Evolutionary conservation across 2,888 invertebrate genomes (phyloP), one percentile per base, ranked within the genome.

Genomic region (Erebia ligea): DNA sequence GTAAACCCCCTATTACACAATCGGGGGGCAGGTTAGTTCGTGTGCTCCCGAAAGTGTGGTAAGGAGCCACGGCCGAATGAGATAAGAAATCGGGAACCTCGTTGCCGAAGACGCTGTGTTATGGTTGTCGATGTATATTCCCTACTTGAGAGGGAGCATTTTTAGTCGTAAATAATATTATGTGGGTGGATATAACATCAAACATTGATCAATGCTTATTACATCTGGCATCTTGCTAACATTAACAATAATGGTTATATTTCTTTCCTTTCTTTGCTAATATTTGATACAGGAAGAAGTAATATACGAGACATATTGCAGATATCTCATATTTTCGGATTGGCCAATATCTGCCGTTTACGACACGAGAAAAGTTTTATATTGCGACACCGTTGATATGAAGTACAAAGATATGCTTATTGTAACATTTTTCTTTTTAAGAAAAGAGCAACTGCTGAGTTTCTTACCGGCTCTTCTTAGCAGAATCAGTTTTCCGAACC

Each of bases 351-450:
- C 76, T 68, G 73, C 71, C 74, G 72, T 76, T 77, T 79, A 75
- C 74, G 73, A 73, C 74, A 71, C 40, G 72, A 71, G 73, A 71
- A 77, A 77, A 79, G 75, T 79, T 78, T 79, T 76, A 79, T 78
- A 79, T 79, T 77, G 73, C 76, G 42, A 19, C 21, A 42, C 45
- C 45, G 42, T 61, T 61, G 61, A 61, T 61, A 61, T 45, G 5
- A 1, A 45, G 17, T 2, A 17, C 40, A 6, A 42, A 42, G 59
- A 59, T 59, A 17, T 52, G 17, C 34, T 25, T 25, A 25, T 25
- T 25, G 25, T 25, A 25, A 25, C 25, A 25, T 25, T 25, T 3
- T 25, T n/a, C n/a, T n/a, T 25, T 2, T 25, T 3, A 25, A 4
- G 4, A 25, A 25, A 25, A 4, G 3, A 25, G 3, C 2, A 25